A percentile compares a stretch with the other conserved stretches of the same genome.
phyloP scores from a whole-genome alignment of 2,888 invertebrate species.

The Erynnis tages region DNA sequence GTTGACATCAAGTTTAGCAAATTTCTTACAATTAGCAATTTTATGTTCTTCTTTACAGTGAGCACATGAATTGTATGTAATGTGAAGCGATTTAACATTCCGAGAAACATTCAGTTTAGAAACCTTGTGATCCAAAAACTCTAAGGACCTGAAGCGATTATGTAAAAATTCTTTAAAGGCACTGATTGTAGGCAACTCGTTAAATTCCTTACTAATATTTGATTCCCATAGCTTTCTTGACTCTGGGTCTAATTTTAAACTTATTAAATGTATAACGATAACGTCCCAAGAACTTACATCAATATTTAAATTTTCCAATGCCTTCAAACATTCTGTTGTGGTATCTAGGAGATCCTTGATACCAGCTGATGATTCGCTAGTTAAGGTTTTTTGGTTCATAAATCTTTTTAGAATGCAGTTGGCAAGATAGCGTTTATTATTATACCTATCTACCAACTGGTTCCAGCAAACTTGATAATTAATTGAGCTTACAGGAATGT shows the following conservation, averaged over 20 bases:
- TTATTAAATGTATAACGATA: too few relatives aligned
- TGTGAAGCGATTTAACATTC: constrained; percentile 8
- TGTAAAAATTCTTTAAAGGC: constrained; percentile 21
- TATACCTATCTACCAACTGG: too few relatives aligned
- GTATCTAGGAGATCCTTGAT: constrained; percentile 33
- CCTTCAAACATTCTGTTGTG: constrained; percentile 31
- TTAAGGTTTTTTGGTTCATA: too few relatives aligned
- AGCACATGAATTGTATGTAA: background rate
- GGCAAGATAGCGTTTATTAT: too few relatives aligned
- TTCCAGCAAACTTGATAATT: too few relatives aligned
- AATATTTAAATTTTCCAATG: too few relatives aligned
- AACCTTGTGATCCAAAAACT: constrained; percentile 18
- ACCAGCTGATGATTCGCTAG: too few relatives aligned
- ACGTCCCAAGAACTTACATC: too few relatives aligned
- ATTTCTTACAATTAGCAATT: constrained; percentile 33
- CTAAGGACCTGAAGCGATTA: constrained; percentile 18
- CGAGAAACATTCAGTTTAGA: background rate
- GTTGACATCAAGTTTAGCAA: constrained; percentile 28
- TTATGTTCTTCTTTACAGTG: constrained; percentile 30
- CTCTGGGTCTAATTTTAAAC: too few relatives aligned
- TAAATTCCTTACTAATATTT: constrained; percentile 9
- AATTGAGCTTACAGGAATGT: too few relatives aligned
- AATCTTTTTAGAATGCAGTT: too few relatives aligned
- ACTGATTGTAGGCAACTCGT: constrained; percentile 3
- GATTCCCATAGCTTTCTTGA: too few relatives aligned